Conservation (phyloP, 2,888 invertebrate species). For the Aspidapion aeneum region DNA sequence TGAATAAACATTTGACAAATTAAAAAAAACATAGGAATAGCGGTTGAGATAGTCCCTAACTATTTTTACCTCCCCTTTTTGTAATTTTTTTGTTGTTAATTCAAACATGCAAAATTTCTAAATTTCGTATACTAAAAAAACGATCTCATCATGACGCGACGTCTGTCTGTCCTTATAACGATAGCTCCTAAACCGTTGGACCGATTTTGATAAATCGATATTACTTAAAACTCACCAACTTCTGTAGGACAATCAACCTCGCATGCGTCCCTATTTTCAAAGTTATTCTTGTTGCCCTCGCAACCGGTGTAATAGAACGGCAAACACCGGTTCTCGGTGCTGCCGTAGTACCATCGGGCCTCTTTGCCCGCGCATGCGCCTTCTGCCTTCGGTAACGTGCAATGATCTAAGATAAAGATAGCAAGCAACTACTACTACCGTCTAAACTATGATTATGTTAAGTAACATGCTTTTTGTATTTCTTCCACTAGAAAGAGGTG, state of each 20-base stretch:
- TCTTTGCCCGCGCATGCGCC: constrained; percentile 76
- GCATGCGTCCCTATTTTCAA: constrained; percentile 69
- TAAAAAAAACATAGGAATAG: too few relatives aligned
- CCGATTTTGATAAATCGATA: too few relatives aligned
- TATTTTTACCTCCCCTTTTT: too few relatives aligned
- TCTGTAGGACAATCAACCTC: constrained; percentile 72
- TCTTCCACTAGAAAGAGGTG: not conserved
- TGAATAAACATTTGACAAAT: too few relatives aligned
- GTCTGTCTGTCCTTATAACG: too few relatives aligned
- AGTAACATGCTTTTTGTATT: not conserved
- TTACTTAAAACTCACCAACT: constrained; percentile 80
- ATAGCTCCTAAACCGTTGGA: too few relatives aligned
- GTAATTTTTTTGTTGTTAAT: too few relatives aligned
- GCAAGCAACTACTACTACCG: constrained; percentile 1
- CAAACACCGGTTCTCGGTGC: constrained; percentile 78
- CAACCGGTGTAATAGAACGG: constrained; percentile 94
- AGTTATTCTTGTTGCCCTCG: constrained; percentile 86
- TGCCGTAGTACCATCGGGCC: constrained; percentile 84
- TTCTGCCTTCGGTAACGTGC: constrained; percentile 67
- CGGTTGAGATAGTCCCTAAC: too few relatives aligned
- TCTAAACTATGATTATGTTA: not conserved
- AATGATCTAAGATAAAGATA: constrained; percentile 59
- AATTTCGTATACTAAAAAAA: too few relatives aligned
- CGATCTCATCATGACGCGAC: too few relatives aligned
- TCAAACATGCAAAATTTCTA: too few relatives aligned